Evolutionary conservation across 2,888 invertebrate species (phyloP).

Genomic region (Caenorhabditis sulstoni): DNA sequence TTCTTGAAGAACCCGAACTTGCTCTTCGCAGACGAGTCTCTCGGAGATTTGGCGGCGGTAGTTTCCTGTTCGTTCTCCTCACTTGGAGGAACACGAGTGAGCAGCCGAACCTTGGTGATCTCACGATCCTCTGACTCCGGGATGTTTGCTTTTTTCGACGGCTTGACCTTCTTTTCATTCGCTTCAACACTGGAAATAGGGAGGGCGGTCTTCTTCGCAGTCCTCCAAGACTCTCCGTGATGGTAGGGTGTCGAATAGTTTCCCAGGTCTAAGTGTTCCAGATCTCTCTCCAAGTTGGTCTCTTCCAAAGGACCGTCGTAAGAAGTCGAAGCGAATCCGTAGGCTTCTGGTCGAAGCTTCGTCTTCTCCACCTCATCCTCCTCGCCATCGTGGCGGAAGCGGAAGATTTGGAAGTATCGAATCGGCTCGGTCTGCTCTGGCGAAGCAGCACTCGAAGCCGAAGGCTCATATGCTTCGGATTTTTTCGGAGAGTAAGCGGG

Average conservation of each 20-base stretch:
- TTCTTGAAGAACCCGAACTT: slow-evolving; percentile 10
- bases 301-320: slow-evolving; percentile 6
- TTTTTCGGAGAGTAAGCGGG: slow-evolving; percentile 35
- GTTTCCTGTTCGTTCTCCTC: slow-evolving; percentile 15
- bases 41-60: not conserved
- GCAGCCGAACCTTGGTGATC: slow-evolving; percentile 14
- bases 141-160: slow-evolving; percentile 21
- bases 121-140: slow-evolving; percentile 19
- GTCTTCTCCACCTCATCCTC: slow-evolving; percentile 22
- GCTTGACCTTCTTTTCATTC: slow-evolving; percentile 31
- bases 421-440: not conserved
- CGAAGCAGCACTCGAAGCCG: not conserved
- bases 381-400: slow-evolving; percentile 29
- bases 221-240: slow-evolving; percentile 37
- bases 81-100: slow-evolving; percentile 38
- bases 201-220: not conserved
- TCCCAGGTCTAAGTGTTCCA: slow-evolving; percentile 23
- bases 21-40: not conserved
- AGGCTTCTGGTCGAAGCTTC: slow-evolving; percentile 18
- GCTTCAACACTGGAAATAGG: slow-evolving; percentile 1
- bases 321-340: slow-evolving; percentile 16
- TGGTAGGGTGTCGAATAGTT: slow-evolving; percentile 43
- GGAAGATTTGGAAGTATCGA: slow-evolving; percentile 15
- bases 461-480: slow-evolving; percentile 8
- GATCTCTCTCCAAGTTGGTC: slow-evolving; percentile 20